phyloP scores from a whole-genome alignment of 1,140 invertebrate species.

The Thaumetopoea pityocampa region DNA sequence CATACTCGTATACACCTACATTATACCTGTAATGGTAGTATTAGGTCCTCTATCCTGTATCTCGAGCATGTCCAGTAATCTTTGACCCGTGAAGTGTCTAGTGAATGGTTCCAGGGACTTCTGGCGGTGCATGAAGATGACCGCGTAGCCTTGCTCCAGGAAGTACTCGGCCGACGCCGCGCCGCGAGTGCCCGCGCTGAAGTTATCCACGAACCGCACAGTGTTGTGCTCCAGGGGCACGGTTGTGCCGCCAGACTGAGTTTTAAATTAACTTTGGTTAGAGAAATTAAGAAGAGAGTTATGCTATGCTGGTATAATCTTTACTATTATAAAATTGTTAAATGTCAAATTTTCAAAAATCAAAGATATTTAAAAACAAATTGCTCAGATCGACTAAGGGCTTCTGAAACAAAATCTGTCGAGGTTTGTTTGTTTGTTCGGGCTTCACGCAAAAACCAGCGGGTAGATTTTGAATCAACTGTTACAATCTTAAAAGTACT shows the following conservation, averaged over 20 bases:
- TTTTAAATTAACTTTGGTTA: too few species aligned
- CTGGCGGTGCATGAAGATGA: conserved; percentile 86
- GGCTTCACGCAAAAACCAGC: too few species aligned
- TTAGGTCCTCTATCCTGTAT: conserved; percentile 78
- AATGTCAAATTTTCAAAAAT: too few species aligned
- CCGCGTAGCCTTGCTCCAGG: conserved; percentile 86
- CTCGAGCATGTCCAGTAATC: conserved; percentile 89
- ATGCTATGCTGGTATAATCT: neutral
- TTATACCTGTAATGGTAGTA: conserved; percentile 76
- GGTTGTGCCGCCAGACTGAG: conserved; percentile 97
- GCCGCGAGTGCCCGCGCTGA: conserved; percentile 96
- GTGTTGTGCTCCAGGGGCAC: conserved; percentile 98
- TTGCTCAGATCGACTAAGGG: too few species aligned
- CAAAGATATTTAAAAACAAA: too few species aligned
- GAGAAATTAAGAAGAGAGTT: conserved; percentile 28
- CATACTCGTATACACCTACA: too few species aligned
- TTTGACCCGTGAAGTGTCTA: conserved; percentile 87
- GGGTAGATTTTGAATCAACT: too few species aligned
- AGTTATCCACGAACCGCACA: conserved; percentile 98
- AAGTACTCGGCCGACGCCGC: conserved; percentile 97
- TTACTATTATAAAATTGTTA: neutral
- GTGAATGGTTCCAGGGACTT: conserved; percentile 94
- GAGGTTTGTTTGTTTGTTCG: too few species aligned
- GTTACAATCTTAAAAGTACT: too few species aligned
- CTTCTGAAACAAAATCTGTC: too few species aligned